Evolutionary conservation across 2,888 invertebrate genomes (phyloP), one percentile per base, ranked within the genome.

Genomic region (Acanthococcus lagerstroemiae): DNA sequence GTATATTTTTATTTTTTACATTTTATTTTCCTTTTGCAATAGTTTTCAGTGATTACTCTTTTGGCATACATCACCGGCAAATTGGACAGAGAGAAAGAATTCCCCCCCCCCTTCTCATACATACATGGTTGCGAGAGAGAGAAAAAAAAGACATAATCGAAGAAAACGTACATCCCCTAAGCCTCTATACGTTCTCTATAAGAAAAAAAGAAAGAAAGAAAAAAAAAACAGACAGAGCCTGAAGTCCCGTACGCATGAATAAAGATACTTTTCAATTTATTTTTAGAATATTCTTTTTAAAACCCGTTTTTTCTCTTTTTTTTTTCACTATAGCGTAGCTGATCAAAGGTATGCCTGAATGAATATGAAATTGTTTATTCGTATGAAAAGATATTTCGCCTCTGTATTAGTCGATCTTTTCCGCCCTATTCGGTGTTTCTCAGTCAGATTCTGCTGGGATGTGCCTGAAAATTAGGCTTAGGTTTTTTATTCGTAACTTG

Each of bases 301-400:
- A 58, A 58, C 25, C 58, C 58, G 24, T 58, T 58, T 45, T 45
- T 58, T 58, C 15, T 37, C 15, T 37, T 37, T 37, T 37, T 37
- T 7, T 37, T 9, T 37, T 22, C 58, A 45, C 46, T 44, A 22
- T 44, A 46, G 44, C 37, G n/a, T n/a, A n/a, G n/a, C 58, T 58
- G 58, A 58, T 58, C 58, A 58, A 58, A 58, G 58, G 58, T 58
- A 58, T 58, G 58, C 58, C 58, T 58, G 58, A 58, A 58, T 58
- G 58, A 58, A 58, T 58, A 58, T 58, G 58, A 58, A 58, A 58
- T 58, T 58, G 58, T 58, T 58, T 44, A 58, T 46, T 58, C 58
- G 58, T 58, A 58, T 24, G 58, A 58, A 58, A 46, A 58, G 58
- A 58, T 58, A 58, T 58, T 58, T 58, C 45, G 58, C 58, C 58